A percentile compares a stretch with the other conserved stretches of the same genome.
Evolutionary conservation across 2,888 invertebrate species (phyloP).

Genomic region (Caenorhabditis plicata): DNA sequence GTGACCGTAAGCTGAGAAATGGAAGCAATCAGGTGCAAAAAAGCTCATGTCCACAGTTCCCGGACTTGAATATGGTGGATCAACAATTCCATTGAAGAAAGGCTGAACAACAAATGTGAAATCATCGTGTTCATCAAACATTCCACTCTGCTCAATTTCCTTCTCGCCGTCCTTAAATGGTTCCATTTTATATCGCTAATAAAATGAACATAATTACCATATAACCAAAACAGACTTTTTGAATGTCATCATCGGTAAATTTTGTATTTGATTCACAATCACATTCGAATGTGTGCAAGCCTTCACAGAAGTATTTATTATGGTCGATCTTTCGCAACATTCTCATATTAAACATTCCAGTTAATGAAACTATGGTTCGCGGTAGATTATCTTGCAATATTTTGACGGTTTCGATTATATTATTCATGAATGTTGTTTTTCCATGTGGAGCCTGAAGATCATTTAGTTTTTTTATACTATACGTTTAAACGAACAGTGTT

Average conservation of each 20-base stretch:
- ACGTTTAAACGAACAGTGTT: slow-evolving; percentile 6
- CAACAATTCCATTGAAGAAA: slow-evolving; percentile 39
- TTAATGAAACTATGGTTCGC: slow-evolving; percentile 43
- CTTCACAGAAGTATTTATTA: slow-evolving; percentile 40
- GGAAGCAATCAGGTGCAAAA: slow-evolving; percentile 48
- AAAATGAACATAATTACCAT: slow-evolving; percentile 25
- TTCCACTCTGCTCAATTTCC: slow-evolving; percentile 25
- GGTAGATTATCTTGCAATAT: slow-evolving; percentile 45
- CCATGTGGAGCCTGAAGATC: slow-evolving; percentile 18
- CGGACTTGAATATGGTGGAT: slow-evolving; percentile 35
- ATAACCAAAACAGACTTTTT: slow-evolving; percentile 37
- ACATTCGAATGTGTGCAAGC: slow-evolving; percentile 43
- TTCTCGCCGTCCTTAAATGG: slow-evolving; percentile 28
- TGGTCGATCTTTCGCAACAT: slow-evolving; percentile 42
- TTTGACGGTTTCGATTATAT: slow-evolving; percentile 36
- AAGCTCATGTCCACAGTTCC: slow-evolving; percentile 40
- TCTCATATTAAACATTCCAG: slow-evolving; percentile 51
- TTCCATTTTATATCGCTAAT: not conserved
- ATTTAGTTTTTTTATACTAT: not conserved
- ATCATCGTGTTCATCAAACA: slow-evolving; percentile 41
- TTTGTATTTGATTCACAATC: slow-evolving; percentile 40
- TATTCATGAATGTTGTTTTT: slow-evolving; percentile 29
- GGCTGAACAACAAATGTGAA: slow-evolving; percentile 51
- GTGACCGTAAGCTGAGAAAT: slow-evolving; percentile 42
- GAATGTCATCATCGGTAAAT: slow-evolving; percentile 41